phyloP scores from a whole-genome alignment of 2,797 vertebrate genomes.

The Limosa lapponica region DNA sequence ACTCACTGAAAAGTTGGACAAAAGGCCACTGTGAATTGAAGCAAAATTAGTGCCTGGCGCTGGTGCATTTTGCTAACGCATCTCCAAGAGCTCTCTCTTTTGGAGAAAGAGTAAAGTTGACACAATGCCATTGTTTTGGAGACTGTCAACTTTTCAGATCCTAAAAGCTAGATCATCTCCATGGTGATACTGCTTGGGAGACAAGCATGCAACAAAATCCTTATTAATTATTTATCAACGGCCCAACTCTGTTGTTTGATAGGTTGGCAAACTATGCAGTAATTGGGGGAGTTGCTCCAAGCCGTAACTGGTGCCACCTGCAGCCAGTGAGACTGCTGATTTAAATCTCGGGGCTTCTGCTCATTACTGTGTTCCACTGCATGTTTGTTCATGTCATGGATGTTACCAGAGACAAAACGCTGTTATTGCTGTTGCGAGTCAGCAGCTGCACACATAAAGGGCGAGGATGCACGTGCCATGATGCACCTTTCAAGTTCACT shows the following conservation, averaged over 20 bases:
- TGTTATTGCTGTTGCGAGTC: not conserved
- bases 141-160: constrained; percentile 17
- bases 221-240: constrained; percentile 77
- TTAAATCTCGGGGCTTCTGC: not conserved
- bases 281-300: not conserved
- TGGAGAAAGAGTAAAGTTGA: not conserved
- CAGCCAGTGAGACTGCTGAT: not conserved
- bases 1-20: not conserved
- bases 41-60: not conserved
- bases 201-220: constrained; percentile 40
- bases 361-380: not conserved
- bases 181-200: constrained; percentile 17
- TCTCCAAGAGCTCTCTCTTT: not conserved
- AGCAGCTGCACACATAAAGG: constrained; percentile 38
- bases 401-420: constrained; percentile 48
- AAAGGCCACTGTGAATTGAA: not conserved
- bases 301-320: not conserved
- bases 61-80: not conserved
- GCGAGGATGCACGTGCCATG: not conserved
- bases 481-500: not conserved
- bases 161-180: constrained; percentile 11
- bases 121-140: constrained; percentile 9
- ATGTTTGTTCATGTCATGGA: constrained; percentile 24
- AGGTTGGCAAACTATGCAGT: not conserved
- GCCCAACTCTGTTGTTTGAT: not conserved